Conservation (phyloP, 2,888 invertebrate species). For the Panorpa germanica region DNA sequence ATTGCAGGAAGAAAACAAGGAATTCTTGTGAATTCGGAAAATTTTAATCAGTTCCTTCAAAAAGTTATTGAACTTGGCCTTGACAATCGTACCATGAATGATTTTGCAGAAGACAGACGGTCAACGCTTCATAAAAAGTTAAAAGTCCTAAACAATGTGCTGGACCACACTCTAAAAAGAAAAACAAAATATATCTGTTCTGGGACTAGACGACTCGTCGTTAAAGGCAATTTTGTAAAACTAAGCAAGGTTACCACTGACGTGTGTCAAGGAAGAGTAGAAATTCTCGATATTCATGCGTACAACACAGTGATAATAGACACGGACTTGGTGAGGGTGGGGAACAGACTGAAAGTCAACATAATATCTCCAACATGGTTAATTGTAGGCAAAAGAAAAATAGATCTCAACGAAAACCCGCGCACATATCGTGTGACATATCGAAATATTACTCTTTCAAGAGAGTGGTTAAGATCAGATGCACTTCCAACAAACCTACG, state of each 20-base stretch:
- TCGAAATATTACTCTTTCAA: no score
- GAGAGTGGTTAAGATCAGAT: no score
- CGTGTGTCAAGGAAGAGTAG: neutral
- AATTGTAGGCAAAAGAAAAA: slow-evolving; percentile 1
- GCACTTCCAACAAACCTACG: no score
- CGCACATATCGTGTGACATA: no score
- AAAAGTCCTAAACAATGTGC: no score
- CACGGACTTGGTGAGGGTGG: neutral
- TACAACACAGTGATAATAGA: slow-evolving; percentile 9
- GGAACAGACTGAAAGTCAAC: neutral
- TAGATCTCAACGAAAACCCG: neutral
- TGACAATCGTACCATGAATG: no score
- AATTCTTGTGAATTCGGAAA: neutral
- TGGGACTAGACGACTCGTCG: neutral
- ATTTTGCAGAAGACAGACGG: no score
- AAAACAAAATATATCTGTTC: no score
- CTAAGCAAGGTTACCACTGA: neutral
- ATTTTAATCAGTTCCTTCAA: no score
- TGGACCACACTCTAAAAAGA: no score
- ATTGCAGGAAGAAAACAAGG: neutral
- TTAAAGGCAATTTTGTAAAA: neutral
- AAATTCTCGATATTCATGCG: slow-evolving; percentile 6
- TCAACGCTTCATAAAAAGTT: no score
- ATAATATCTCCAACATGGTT: slow-evolving; percentile 9
- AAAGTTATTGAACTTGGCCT: no score